Conservation (phyloP, 2,113 vertebrate species). For the Casuarius casuarius region DNA sequence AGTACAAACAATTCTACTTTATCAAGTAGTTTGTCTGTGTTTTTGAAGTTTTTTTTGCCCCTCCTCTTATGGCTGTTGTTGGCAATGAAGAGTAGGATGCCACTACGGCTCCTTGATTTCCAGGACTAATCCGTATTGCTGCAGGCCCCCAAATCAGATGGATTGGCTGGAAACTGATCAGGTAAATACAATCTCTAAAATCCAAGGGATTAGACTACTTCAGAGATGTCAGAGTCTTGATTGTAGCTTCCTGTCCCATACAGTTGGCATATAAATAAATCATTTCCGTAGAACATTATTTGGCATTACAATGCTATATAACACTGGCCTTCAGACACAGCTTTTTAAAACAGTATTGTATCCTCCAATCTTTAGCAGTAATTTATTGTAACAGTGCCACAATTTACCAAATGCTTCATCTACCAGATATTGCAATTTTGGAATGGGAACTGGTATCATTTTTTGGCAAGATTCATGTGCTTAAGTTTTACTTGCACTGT, state of each 20-base stretch:
- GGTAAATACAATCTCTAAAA: not conserved
- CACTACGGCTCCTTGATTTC: not conserved
- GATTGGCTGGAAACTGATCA: not conserved
- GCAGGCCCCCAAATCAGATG: not conserved
- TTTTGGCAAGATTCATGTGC: not conserved
- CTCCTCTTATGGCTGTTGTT: no score
- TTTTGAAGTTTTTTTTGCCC: not conserved
- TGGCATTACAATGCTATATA: not conserved
- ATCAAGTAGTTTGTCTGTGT: not conserved
- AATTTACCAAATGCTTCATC: not conserved
- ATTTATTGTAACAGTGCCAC: not conserved
- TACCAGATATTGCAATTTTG: not conserved
- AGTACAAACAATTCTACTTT: not conserved
- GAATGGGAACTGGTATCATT: not conserved
- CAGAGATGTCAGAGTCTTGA: not conserved
- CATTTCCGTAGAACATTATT: not conserved
- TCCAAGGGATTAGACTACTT: not conserved
- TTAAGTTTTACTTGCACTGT: not conserved
- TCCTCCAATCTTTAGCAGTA: rapidly evolving
- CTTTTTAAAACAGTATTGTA: not conserved
- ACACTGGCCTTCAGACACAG: not conserved
- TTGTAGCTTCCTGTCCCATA: not conserved
- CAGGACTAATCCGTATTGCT: not conserved
- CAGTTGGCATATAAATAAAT: not conserved
- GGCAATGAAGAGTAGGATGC: not conserved